Evolutionary conservation across 2,888 invertebrate genomes (phyloP), one percentile per base, ranked within the genome.

Genomic region (Habrosyne pyritoides): DNA sequence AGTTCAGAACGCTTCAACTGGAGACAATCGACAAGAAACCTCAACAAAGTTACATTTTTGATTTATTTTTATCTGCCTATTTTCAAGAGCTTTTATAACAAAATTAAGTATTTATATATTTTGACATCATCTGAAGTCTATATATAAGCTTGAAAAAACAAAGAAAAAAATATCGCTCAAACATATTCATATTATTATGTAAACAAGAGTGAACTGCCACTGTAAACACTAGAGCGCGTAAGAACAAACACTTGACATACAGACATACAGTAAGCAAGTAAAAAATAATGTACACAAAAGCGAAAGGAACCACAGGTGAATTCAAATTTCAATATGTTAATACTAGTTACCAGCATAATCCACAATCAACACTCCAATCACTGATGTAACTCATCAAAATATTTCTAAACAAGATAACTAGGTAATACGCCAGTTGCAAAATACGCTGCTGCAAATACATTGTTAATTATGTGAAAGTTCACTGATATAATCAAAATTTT

Each of bases 391-490:
- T 36, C 36, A 36, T 36, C 14, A 18, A 36, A 36, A 14, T 14
- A 36, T 36, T 36, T 36, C 36, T n/a, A 14, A 42, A 42, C 42
- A 6, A 42, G 18, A 18, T 42, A 18, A 42, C 42, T 42, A n/a
- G 42, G 42, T 42, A 42, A 42, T 42, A 18, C 36, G 8, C 8
- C 12, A 12, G 12, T 10, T 33, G 12, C 33, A 12, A 36, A 36
- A 50, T 24, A 21, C 50, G 14, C 50, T 28, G 49, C 46, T 36
- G 49, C 24, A 36, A 22, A 12, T 49, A 14, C 10, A 53, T 26
- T 42, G 33, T 49, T 55, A 55, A 58, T 55, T 58, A 48, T 46
- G 54, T 51, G 59, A 59, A 59, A 59, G 59, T 55, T 7, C 42
- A 54, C 24, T 59, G 59, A 59, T 53, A 56, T 56, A 55, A 56